phyloP scores from a whole-genome alignment of 2,797 vertebrate genomes.

The Schizopygopsis malacanthus region DNA sequence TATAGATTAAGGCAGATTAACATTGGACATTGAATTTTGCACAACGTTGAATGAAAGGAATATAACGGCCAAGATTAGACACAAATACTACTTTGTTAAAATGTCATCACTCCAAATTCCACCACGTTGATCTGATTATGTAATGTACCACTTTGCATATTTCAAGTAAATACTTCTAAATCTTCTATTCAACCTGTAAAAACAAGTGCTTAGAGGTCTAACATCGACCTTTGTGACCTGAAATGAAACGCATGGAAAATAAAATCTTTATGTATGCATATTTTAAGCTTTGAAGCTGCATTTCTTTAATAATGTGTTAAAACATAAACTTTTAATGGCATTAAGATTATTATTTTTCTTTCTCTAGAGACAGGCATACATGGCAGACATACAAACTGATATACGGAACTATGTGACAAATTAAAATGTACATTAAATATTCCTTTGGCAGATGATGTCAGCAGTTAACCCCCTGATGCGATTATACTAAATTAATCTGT shows the following conservation, averaged over 20 bases:
- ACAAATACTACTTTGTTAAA: constrained; percentile 52
- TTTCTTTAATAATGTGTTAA: not conserved
- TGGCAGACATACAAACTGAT: not conserved
- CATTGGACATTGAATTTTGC: not conserved
- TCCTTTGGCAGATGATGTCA: not conserved
- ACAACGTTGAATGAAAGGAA: not conserved
- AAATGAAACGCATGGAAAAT: constrained; percentile 2
- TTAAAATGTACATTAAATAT: not conserved
- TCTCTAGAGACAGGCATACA: not conserved
- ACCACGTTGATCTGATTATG: constrained; percentile 53
- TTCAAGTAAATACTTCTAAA: constrained; percentile 51
- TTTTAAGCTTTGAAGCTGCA: not conserved
- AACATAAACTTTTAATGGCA: not conserved
- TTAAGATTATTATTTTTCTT: not conserved
- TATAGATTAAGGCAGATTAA: not conserved
- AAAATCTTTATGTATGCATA: not conserved
- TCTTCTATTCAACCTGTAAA: constrained; percentile 48
- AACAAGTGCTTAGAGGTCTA: constrained; percentile 47
- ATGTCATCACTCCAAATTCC: constrained; percentile 24
- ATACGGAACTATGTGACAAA: not conserved
- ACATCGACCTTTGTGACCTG: constrained; percentile 38
- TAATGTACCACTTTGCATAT: constrained; percentile 44
- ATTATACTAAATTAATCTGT: not conserved
- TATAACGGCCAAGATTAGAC: constrained; percentile 26
- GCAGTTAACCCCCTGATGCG: not conserved